A percentile compares a stretch with the other conserved stretches of the same genome.
Evolutionary conservation across 2,888 invertebrate genomes (phyloP).

Genomic region (Orchestes rusci): DNA sequence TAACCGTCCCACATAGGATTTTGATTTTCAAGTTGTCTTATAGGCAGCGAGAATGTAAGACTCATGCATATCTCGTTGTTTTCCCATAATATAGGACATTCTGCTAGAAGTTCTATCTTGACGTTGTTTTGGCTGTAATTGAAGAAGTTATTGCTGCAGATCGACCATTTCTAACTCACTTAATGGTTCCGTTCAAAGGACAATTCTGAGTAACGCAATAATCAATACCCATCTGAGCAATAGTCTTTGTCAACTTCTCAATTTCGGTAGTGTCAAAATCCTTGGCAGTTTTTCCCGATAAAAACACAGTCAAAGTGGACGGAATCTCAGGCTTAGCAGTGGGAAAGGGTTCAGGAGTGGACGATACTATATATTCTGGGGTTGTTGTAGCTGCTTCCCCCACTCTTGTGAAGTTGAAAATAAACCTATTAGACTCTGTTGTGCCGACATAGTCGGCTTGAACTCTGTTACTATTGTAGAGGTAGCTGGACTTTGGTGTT

Average conservation of each 20-base stretch:
- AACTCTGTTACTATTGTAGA: constrained; percentile 24
- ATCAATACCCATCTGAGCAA: constrained; percentile 26
- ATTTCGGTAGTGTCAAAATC: constrained; percentile 14
- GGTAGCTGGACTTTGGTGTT: constrained; percentile 18
- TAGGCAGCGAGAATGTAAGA: constrained; percentile 27
- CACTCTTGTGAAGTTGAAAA: constrained; percentile 21
- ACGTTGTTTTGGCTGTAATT: constrained; percentile 25
- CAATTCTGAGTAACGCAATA: constrained; percentile 26
- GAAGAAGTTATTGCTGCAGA: not conserved
- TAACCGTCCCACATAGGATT: constrained; percentile 26
- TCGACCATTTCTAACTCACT: constrained; percentile 22
- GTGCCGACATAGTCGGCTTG: constrained; percentile 20
- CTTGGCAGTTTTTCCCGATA: constrained; percentile 19
- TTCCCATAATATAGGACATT: constrained; percentile 25
- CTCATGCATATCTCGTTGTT: constrained; percentile 23
- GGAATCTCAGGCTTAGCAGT: constrained; percentile 21
- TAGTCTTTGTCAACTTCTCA: constrained; percentile 12
- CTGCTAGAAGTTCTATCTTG: constrained; percentile 13
- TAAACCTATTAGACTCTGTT: constrained; percentile 16
- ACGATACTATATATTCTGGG: constrained; percentile 22
- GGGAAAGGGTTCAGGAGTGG: constrained; percentile 25
- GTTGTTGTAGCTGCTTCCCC: constrained; percentile 25
- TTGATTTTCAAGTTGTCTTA: constrained; percentile 17
- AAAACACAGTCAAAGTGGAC: constrained; percentile 21
- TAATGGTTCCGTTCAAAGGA: constrained; percentile 23